Base-by-base conservation (phyloP, 2,888 invertebrate species). In the Silvanus unidentatus region DNA sequence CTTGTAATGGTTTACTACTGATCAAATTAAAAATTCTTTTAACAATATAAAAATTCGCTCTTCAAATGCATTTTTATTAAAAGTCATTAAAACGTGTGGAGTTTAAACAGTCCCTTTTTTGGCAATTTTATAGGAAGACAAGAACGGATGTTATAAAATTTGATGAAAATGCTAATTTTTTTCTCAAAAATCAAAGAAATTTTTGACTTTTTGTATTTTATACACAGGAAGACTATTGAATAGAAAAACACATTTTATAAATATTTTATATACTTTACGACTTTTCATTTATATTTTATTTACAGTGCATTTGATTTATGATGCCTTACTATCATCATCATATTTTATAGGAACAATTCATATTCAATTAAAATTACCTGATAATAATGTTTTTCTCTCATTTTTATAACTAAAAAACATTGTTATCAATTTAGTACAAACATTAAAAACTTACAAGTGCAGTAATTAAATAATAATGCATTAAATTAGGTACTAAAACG, bases 281-380 rank as follows among this genome's bases (percentile, higher is more conserved):
- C 22, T 5, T 22, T 22, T 22, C 22, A 5, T 22, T 22, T 22
- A 8, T 32, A 5, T 37, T 40, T 42, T 42, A 42, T 48, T 41
- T 44, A 48, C 48, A 48, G 48, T 48, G 48, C 48, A n/a, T 44
- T 40, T 30, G 37, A 40, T 42, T 30, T 34, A 16, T 36, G 43
- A n/a, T 43, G 44, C 38, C 32, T 37, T 4, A 37, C 13, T 12
- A 9, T 37, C 16, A 37, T 37, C 9, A 37, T 15, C 12, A 37
- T 15, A 41, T 34, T 44, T 43, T 45, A 42, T 52, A 52, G 52
- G 52, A 52, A 52, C 52, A 50, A 48, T 43, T 48, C 43, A 39
- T 28, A 22, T 30, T 40, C 28, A 40, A 16, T 37, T 37, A 37
- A 37, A 15, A 15, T 15, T 22, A 22, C 8, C 22, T 22, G 8